These are phyloP conservation scores for Galagoides demidoff DNA, from an alignment of 2,797 vertebrate genomes.

Conservation along the genomic window DNA sequence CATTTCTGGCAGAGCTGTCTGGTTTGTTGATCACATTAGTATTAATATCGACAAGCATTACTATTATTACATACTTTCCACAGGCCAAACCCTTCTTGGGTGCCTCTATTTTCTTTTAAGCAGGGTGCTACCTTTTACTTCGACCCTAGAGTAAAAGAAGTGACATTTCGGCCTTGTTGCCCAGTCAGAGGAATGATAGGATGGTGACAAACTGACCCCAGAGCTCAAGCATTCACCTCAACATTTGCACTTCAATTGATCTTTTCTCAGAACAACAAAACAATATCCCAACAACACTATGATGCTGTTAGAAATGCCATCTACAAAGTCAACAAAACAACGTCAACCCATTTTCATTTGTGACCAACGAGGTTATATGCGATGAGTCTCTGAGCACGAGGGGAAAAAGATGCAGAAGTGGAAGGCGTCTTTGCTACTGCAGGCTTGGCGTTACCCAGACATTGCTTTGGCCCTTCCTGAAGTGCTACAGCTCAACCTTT, in stretches of 20 bases:
- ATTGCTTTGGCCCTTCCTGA: not conserved
- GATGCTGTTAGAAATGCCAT: not conserved
- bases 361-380: not conserved
- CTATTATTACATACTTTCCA: not conserved
- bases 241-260: not conserved
- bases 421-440: not conserved
- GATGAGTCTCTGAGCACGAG: not conserved
- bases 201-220: not conserved
- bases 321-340: not conserved
- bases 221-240: not conserved
- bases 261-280: conserved; percentile 1
- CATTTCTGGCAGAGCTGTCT: not conserved
- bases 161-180: not conserved
- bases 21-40: not conserved
- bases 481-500: not conserved
- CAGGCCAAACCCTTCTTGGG: not conserved
- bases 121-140: not conserved
- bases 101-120: not conserved
- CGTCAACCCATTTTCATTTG: not conserved
- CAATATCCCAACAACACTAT: not conserved
- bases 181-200: not conserved
- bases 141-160: not conserved
- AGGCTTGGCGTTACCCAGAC: not conserved
- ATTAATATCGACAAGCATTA: not conserved
- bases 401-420: not conserved